Base-by-base conservation (phyloP, 1,140 invertebrate species). In the Sminthurinus signatus region DNA sequence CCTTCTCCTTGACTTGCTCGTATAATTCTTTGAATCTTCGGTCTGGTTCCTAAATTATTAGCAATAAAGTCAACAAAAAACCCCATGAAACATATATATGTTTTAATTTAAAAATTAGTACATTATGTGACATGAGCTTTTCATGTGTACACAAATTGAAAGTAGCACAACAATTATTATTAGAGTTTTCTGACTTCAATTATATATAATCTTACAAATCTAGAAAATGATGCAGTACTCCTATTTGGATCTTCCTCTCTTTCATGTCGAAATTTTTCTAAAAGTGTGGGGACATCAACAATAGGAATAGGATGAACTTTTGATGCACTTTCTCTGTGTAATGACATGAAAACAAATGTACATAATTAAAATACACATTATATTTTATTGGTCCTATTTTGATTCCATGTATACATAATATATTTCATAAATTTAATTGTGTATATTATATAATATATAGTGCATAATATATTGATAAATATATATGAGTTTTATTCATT, bases 1-100 rank as follows among this genome's bases (percentile, higher is more conserved):
- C 66, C 12, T 54, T 39, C 2, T 68, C 62, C 29, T 61, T 64
- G 27, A 68, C 58, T 60, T 68, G 56, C n/a, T 60, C n/a, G 25
- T 57, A 64, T 29, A 68, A n/a, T 58, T 68, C 62, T 15, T 32
- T 12, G 52, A 68, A 64, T 25, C 62, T 68, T 0, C 50, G 65
- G 60, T 67, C 28, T 43, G 29, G 46, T 25, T 68, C 62, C 66
- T 68, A 28, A 1, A 55, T 51, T 27, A 21, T 21, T 27, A 51
- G 55, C 25, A 27, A 14, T 15, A 46, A 25, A 48, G 29, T 25
- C 10, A 28, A 8, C 14, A 14, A 51, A 59, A 19, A 28, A 5
- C 23, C 8, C 21, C 12, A 48, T 27, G 27, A 27, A 8, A 15
- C 25, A 43, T 10, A 10, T 42, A 21, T 3, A 15, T 4, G 28